Evolutionary conservation across 2,888 invertebrate species (phyloP), one percentile per base, ranked within the genome.

Genomic region (Lamellibrachia columna): DNA sequence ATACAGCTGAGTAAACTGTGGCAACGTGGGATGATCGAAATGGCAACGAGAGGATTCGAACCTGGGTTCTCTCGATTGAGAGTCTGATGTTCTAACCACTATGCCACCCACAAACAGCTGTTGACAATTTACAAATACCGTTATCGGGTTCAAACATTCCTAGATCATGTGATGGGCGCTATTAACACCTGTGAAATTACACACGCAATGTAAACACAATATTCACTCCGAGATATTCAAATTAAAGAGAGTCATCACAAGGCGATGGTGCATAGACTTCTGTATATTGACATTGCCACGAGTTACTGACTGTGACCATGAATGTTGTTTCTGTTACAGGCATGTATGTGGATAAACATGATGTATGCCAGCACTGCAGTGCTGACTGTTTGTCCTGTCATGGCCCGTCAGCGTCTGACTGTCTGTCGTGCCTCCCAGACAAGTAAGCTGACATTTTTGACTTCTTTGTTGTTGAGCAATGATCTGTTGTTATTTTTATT

Each of bases 341-440:
- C 58, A 91, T 55, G 55, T 91, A 91, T 91, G 53, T 58, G 91
- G 55, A 91, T 55, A 22, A 53, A 9, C 53, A 91, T n/a, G 53
- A 53, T 6, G 53, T 22, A 2, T 91, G 91, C 53, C 91, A 53
- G 11, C 40, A 40, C 28, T 91, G 91, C n/a, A 28, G 53, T 58
- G 40, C 91, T 53, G 22, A 53, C 52, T 91, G 91, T 91, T n/a
- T 91, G 55, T 91, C 53, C 55, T 91, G 91, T 55, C 28, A 52
- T 4, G 91, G 91, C 7, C 53, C 91, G 40, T 91, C 91, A 52
- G 55, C 53, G 15, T 7, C 7, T n/a, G 90, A 90, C 3, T 92
- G 92, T 92, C 55, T 92, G n/a, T 91, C 91, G 15, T 91, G 91
- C 40, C 91, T 28, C 53, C 91, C 52, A 53, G 22, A 15, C 75